Conservation (phyloP, 1,140 invertebrate genomes). For the Drosophila kurseongensis region DNA sequence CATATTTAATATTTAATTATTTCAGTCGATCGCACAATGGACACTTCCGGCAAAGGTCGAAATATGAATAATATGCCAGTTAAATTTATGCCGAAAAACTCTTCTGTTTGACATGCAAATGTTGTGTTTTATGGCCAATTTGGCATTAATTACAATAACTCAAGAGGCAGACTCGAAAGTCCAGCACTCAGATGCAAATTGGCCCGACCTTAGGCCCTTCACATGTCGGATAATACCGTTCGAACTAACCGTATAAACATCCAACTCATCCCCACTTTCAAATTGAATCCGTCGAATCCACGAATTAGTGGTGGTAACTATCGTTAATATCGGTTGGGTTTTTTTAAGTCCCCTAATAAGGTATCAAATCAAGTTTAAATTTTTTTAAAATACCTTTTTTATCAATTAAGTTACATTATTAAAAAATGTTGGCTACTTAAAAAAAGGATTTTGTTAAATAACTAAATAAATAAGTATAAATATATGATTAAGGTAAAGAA, state of each 20-base stretch:
- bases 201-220: constrained; percentile 42
- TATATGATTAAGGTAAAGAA: no score
- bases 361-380: background rate
- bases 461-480: no score
- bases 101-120: constrained; percentile 79
- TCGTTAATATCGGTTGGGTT: background rate
- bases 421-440: no score
- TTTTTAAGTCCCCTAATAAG: no score
- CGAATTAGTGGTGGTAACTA: background rate
- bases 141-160: constrained; percentile 80
- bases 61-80: constrained; percentile 45
- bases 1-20: constrained; percentile 83
- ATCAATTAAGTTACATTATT: background rate
- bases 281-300: constrained; percentile 7
- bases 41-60: constrained; percentile 65
- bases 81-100: constrained; percentile 59
- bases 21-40: constrained; percentile 71
- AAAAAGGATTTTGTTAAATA: no score
- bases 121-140: constrained; percentile 83
- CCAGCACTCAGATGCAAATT: constrained; percentile 53
- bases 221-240: constrained; percentile 31
- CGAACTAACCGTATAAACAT: background rate
- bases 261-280: constrained; percentile 20
- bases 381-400: background rate
- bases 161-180: constrained; percentile 62